These are phyloP conservation scores for Scylla paramamosain DNA, from an alignment of 1,140 invertebrate species.

Conservation along the genomic window DNA sequence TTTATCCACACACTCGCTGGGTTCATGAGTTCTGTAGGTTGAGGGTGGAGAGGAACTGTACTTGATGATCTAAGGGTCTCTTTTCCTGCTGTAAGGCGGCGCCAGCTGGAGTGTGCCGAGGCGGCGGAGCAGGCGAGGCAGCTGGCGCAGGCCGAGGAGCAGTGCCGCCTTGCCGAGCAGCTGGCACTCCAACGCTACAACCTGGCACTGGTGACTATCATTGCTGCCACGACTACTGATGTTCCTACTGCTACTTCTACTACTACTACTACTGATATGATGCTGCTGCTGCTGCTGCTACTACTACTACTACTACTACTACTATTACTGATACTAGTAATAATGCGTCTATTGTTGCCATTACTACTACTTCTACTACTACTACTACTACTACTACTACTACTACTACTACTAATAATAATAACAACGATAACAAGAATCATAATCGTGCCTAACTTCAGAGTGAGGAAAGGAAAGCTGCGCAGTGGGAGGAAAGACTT, in stretches of 20 bases:
- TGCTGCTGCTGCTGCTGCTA: not conserved
- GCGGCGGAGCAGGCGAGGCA: not conserved
- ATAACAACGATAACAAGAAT: not conserved
- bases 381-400: not conserved
- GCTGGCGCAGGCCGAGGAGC: slow-evolving; percentile 12
- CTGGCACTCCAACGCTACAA: slow-evolving; percentile 42
- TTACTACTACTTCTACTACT: not conserved
- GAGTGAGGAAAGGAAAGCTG: not conserved
- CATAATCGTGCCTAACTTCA: not conserved
- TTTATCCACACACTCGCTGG: too few species aligned
- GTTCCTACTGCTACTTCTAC: not conserved
- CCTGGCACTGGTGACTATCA: slow-evolving; percentile 35
- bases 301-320: not conserved
- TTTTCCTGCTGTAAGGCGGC: not conserved
- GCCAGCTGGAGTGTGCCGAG: not conserved
- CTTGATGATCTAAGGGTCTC: too few species aligned
- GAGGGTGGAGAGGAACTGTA: not conserved
- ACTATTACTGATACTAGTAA: not conserved
- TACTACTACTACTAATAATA: not conserved
- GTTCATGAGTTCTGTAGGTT: not conserved
- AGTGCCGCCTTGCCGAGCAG: slow-evolving; percentile 13
- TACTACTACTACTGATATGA: not conserved
- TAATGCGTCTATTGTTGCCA: not conserved
- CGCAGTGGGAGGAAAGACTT: not conserved
- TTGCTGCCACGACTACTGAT: not conserved